Percentiles rank a stretch among this genome's conserved stretches.
phyloP scores from a whole-genome alignment of 2,113 vertebrate species.

The Fulica atra region DNA sequence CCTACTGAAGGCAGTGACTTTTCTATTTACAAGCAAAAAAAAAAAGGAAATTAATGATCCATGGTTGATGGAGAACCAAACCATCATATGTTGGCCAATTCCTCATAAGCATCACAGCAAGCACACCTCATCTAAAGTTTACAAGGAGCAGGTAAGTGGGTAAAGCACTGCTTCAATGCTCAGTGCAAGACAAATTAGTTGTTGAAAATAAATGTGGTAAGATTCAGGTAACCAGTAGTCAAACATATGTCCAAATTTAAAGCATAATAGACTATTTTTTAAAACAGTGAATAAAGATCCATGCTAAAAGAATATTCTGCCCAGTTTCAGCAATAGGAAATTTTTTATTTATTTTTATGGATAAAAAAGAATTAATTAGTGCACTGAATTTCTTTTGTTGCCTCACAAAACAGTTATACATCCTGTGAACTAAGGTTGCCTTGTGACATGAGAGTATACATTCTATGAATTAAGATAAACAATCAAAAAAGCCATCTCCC shows the following conservation, averaged over 20 bases:
- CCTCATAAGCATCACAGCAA: neutral
- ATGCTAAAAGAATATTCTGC: neutral
- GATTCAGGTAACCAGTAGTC: neutral
- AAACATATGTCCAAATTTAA: neutral
- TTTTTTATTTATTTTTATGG: neutral
- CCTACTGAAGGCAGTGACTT: neutral
- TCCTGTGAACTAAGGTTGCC: neutral
- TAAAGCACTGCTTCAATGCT: neutral
- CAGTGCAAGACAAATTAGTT: neutral
- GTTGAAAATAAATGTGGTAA: neutral
- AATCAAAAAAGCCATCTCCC: neutral
- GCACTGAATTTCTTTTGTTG: neutral
- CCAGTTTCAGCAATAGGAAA: neutral
- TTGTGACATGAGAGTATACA: neutral
- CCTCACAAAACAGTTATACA: neutral
- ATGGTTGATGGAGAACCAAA: neutral
- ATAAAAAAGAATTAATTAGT: neutral
- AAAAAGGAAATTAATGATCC: neutral
- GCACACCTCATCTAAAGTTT: neutral
- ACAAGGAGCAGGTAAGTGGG: neutral
- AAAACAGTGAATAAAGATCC: neutral
- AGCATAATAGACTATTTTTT: neutral
- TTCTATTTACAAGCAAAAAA: constrained; percentile 6
- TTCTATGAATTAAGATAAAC: neutral
- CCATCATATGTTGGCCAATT: neutral